Evolutionary conservation across 2,113 vertebrate genomes (phyloP).

Genomic region (Gobio gobio): DNA sequence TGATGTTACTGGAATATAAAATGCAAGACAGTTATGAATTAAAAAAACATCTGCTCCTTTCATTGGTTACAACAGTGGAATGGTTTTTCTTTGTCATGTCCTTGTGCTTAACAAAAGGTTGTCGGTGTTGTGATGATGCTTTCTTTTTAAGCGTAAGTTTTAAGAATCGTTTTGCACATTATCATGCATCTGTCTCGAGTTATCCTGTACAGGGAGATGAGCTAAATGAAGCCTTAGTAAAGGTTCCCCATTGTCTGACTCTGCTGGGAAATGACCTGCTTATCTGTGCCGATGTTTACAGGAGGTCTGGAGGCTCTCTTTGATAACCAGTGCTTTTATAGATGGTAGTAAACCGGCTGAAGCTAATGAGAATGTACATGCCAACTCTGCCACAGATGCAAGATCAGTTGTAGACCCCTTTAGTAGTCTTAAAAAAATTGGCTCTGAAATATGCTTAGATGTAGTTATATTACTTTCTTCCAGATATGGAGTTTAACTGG

Average conservation of each 20-base stretch:
- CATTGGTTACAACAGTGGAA: not conserved
- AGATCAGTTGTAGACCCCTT: not conserved
- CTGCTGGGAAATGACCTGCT: constrained; percentile 19
- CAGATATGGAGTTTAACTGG: not conserved
- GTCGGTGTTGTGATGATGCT: not conserved
- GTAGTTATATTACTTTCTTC: not conserved
- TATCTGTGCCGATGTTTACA: constrained; percentile 21
- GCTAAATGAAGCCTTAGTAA: not conserved
- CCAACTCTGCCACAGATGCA: not conserved
- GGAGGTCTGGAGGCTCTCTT: not conserved
- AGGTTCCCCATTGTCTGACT: constrained; percentile 11
- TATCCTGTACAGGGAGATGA: not conserved
- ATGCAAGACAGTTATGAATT: not conserved
- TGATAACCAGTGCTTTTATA: not conserved
- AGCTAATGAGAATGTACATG: not conserved
- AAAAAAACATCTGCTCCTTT: not conserved
- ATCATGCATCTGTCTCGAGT: not conserved
- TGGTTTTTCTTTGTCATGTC: not conserved
- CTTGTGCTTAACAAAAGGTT: constrained; percentile 9
- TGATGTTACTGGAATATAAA: constrained; percentile 30
- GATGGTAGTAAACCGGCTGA: not conserved
- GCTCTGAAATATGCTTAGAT: not conserved
- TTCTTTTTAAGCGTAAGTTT: not conserved
- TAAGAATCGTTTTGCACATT: not conserved
- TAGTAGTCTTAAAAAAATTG: not conserved